Evolutionary conservation across 2,113 vertebrate species (phyloP).

Genomic region (Pseudorectes ferrugineus): DNA sequence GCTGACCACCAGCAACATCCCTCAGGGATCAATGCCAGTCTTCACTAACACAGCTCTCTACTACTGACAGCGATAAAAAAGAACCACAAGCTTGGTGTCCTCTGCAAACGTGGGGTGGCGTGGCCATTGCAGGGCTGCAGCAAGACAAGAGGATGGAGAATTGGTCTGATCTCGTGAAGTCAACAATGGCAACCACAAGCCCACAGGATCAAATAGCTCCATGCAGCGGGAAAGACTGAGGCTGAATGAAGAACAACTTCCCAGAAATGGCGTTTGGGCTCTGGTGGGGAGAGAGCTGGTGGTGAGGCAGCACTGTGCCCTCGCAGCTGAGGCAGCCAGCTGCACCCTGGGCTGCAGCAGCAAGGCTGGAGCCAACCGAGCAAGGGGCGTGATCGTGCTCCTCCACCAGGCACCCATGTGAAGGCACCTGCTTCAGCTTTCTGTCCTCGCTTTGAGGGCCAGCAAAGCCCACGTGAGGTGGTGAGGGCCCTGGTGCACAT

Average conservation of each 20-base stretch:
- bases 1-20: neutral
- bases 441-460: neutral
- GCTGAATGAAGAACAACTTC: neutral
- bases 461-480: neutral
- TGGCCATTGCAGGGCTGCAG: neutral
- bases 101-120: rapidly evolving
- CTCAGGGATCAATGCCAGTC: neutral
- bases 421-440: neutral
- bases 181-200: rapidly evolving
- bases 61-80: rapidly evolving
- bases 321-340: neutral
- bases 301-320: neutral
- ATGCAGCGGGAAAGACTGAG: neutral
- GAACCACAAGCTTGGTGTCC: neutral
- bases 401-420: neutral
- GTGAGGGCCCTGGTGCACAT: neutral
- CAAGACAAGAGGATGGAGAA: neutral
- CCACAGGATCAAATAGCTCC: rapidly evolving
- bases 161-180: rapidly evolving
- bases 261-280: neutral
- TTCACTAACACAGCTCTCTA: neutral
- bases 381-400: rapidly evolving
- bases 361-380: neutral
- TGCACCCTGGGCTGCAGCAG: neutral
- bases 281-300: neutral